A percentile compares a stretch with the other conserved stretches of the same genome.
Conservation (phyloP, 2,888 invertebrate species). For the Drosophila paramelanica region DNA sequence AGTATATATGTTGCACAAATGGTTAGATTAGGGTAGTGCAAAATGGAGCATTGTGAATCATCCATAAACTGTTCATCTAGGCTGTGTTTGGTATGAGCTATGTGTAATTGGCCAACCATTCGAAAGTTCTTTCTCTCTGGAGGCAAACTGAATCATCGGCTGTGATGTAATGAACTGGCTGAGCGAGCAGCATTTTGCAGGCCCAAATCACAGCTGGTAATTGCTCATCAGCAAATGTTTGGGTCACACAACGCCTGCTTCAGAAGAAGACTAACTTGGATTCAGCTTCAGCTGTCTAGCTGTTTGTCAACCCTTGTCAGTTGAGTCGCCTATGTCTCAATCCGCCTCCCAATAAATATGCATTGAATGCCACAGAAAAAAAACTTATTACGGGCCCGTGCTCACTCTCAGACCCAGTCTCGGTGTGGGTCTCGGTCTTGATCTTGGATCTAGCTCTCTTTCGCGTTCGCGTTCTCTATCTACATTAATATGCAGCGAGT, state of each 20-base stretch:
- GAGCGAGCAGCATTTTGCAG: slow-evolving; percentile 20
- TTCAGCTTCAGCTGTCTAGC: neutral
- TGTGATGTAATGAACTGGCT: slow-evolving; percentile 48
- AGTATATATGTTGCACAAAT: slow-evolving; percentile 4
- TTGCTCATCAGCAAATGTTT: slow-evolving; percentile 36
- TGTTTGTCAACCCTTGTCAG: slow-evolving; percentile 57
- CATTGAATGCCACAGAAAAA: slow-evolving; percentile 31
- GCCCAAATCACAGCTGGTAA: slow-evolving; percentile 25
- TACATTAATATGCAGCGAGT: slow-evolving; percentile 39
- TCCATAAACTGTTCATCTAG: neutral
- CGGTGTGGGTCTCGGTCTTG: slow-evolving; percentile 5
- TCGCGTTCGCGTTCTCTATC: slow-evolving; percentile 11
- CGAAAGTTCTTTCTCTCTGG: slow-evolving; percentile 22
- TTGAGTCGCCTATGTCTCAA: slow-evolving; percentile 6
- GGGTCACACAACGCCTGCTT: slow-evolving; percentile 11
- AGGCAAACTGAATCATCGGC: slow-evolving; percentile 10
- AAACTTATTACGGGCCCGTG: neutral
- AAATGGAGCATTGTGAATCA: slow-evolving; percentile 11
- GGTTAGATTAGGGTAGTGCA: neutral
- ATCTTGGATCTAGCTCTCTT: slow-evolving; percentile 15
- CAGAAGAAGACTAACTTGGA: neutral
- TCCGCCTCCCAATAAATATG: slow-evolving; percentile 39
- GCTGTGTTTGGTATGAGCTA: neutral
- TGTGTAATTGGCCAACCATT: slow-evolving; percentile 11
- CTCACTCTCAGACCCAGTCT: neutral